phyloP scores from a whole-genome alignment of 2,113 vertebrate genomes.

The Galeopterus variegatus region DNA sequence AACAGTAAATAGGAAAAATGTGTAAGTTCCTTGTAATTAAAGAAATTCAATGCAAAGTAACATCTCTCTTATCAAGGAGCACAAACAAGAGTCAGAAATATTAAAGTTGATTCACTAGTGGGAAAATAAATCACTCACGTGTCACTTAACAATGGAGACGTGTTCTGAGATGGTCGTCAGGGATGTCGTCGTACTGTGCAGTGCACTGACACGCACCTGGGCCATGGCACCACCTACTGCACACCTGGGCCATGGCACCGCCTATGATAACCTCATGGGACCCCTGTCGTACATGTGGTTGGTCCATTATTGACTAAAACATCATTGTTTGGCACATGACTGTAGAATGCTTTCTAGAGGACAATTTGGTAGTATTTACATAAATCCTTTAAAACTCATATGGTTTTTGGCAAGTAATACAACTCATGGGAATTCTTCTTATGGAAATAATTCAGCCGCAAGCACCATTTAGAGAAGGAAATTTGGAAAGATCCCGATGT shows the following conservation, averaged over 20 bases:
- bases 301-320: too few relatives aligned
- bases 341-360: not conserved
- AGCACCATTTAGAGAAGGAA: not conserved
- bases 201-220: too few relatives aligned
- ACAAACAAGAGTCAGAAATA: constrained; percentile 9
- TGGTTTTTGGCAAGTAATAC: not conserved
- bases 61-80: not conserved
- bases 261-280: too few relatives aligned
- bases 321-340: too few relatives aligned
- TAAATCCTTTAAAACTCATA: not conserved
- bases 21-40: not conserved
- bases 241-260: too few relatives aligned
- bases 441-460: not conserved
- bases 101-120: not conserved
- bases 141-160: too few relatives aligned
- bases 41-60: constrained; percentile 38
- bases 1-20: not conserved
- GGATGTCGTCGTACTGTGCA: too few relatives aligned
- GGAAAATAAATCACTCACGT: not conserved
- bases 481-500: not conserved
- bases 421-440: not conserved
- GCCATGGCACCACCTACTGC: too few relatives aligned
- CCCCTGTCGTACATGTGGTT: too few relatives aligned
- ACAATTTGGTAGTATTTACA: not conserved
- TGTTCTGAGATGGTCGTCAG: too few relatives aligned